phyloP scores from a whole-genome alignment of 1,140 invertebrate genomes.

The Zaprionus lachaisei region DNA sequence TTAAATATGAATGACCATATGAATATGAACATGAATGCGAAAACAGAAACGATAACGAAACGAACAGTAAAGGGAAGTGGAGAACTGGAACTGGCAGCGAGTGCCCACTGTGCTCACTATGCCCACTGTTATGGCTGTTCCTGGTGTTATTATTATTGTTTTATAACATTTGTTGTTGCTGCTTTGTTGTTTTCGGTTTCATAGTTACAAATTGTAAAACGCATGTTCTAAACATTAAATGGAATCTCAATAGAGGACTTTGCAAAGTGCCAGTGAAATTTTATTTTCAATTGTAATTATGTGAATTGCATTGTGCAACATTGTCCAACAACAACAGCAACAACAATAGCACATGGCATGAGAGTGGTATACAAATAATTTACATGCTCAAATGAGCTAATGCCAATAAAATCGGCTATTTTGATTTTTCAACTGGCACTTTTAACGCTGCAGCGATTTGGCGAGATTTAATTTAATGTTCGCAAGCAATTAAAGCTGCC shows the following conservation, averaged over 20 bases:
- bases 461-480: background rate
- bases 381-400: slow-evolving; percentile 9
- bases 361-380: slow-evolving; percentile 14
- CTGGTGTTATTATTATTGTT: slow-evolving; percentile 9
- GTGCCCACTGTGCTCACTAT: too few species aligned
- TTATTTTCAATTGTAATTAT: slow-evolving; percentile 50
- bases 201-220: slow-evolving; percentile 60
- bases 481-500: background rate
- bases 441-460: background rate
- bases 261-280: slow-evolving; percentile 38
- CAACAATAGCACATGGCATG: background rate
- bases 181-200: slow-evolving; percentile 16
- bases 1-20: slow-evolving; percentile 8
- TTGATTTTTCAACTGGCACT: slow-evolving; percentile 4
- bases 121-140: too few species aligned
- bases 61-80: background rate
- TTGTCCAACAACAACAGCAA: background rate
- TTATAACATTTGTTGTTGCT: background rate
- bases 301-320: slow-evolving; percentile 42
- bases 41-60: background rate
- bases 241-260: slow-evolving; percentile 32
- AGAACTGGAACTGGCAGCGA: background rate
- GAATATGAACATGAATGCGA: slow-evolving; percentile 15
- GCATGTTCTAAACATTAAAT: slow-evolving; percentile 52
- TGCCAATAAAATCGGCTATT: slow-evolving; percentile 13